A percentile compares a stretch with the other conserved stretches of the same genome.
These are phyloP conservation scores for Scalopus aquaticus DNA, from an alignment of 2,113 vertebrate genomes.

Conservation along the genomic window DNA sequence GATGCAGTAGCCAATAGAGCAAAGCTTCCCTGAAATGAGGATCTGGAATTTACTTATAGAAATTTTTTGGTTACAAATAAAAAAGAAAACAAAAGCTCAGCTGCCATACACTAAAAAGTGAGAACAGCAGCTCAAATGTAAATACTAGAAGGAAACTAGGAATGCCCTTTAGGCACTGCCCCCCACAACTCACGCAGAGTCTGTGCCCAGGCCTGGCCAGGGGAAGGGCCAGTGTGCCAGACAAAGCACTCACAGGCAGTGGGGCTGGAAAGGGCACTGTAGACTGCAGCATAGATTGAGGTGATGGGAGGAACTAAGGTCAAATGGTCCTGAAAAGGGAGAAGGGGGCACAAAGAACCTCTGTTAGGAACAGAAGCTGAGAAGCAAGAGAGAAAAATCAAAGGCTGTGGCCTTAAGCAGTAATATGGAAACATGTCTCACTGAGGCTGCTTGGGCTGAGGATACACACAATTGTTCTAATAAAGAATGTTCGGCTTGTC, in stretches of 20 bases:
- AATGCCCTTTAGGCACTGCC: neutral
- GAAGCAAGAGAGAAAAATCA: neutral
- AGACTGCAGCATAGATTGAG: neutral
- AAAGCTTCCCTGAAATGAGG: neutral
- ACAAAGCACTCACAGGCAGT: neutral
- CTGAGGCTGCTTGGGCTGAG: neutral
- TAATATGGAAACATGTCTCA: neutral
- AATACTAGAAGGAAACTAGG: neutral
- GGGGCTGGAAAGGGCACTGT: neutral
- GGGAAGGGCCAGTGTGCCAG: neutral
- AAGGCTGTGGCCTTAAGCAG: neutral
- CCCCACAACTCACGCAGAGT: too few species aligned
- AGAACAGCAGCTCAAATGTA: neutral
- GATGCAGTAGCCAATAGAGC: neutral
- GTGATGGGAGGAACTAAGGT: neutral
- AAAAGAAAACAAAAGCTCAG: neutral
- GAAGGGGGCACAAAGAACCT: neutral
- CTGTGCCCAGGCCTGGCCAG: fast-evolving
- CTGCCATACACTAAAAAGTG: neutral
- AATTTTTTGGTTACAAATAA: neutral
- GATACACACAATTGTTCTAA: neutral
- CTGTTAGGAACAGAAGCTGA: neutral
- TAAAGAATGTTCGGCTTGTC: neutral
- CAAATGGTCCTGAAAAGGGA: neutral
- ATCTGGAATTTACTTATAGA: neutral